Conservation (phyloP, 2,888 invertebrate genomes). For the Anthophora plumipes region DNA sequence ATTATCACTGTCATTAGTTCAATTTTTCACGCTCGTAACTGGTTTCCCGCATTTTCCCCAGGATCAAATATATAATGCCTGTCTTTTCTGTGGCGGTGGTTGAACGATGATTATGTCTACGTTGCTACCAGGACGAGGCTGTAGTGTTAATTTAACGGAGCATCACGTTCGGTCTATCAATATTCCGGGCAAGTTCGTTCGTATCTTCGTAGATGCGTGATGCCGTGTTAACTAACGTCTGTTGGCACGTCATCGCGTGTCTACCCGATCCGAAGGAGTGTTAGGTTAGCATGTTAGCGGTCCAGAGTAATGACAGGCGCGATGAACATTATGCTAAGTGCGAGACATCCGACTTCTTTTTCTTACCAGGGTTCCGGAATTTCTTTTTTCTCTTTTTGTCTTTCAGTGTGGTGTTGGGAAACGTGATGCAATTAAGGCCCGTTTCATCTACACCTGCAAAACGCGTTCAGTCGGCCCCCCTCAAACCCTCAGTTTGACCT, state of each 20-base stretch:
- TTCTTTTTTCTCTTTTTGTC: conserved; percentile 12
- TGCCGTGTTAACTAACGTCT: conserved; percentile 59
- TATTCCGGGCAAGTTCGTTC: conserved; percentile 63
- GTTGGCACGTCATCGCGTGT: conserved; percentile 71
- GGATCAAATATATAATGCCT: conserved; percentile 19
- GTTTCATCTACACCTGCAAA: conserved; percentile 58
- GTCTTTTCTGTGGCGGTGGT: neutral
- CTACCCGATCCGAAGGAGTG: conserved; percentile 58
- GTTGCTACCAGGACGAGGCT: neutral
- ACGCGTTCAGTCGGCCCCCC: conserved; percentile 23
- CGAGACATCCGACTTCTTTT: conserved; percentile 59
- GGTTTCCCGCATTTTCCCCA: conserved; percentile 6
- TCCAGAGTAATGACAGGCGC: conserved; percentile 74
- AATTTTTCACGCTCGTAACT: neutral
- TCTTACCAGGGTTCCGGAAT: conserved; percentile 28
- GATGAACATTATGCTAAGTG: conserved; percentile 76
- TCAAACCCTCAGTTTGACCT: conserved; percentile 21
- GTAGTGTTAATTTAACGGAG: conserved; percentile 57
- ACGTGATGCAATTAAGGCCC: conserved; percentile 59
- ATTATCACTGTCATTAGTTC: conserved; percentile 12
- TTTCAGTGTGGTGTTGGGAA: conserved; percentile 29
- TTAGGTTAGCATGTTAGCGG: conserved; percentile 73
- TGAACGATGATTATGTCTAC: conserved; percentile 17
- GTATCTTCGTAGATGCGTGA: conserved; percentile 45
- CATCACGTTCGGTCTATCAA: conserved; percentile 63